A percentile compares a stretch with the other conserved stretches of the same genome.
Evolutionary conservation across 2,113 vertebrate genomes (phyloP).

Genomic region (Megaceryle torquata): DNA sequence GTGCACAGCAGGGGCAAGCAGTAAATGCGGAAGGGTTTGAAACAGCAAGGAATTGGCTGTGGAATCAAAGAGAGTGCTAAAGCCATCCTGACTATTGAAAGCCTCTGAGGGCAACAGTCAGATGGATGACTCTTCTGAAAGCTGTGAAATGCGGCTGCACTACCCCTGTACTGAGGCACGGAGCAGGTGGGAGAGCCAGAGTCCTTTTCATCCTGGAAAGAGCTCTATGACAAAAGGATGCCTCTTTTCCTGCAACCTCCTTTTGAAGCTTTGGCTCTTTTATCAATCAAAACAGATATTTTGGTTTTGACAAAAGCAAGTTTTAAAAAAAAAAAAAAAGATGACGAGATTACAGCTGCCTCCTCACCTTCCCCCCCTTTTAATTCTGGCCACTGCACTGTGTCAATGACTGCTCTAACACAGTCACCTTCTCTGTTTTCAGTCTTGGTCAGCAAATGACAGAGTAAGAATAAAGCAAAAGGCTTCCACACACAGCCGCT

Average conservation of each 20-base stretch:
- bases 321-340: background rate
- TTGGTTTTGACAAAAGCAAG: background rate
- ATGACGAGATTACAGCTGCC: background rate
- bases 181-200: accelerated
- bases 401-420: background rate
- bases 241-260: background rate
- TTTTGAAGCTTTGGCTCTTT: background rate
- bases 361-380: background rate
- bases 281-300: background rate
- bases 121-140: too few species aligned
- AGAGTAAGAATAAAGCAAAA: background rate
- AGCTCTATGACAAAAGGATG: background rate
- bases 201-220: background rate
- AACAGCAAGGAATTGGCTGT: background rate
- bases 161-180: too few species aligned
- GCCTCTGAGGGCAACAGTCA: background rate
- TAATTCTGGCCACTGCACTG: background rate
- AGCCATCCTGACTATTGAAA: background rate
- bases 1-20: background rate
- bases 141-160: background rate
- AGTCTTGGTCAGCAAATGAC: background rate
- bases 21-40: background rate
- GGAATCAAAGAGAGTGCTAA: background rate
- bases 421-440: background rate
- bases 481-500: background rate